These are phyloP conservation scores for Mohoua ochrocephala DNA, from an alignment of 2,113 vertebrate species.

Conservation along the genomic window DNA sequence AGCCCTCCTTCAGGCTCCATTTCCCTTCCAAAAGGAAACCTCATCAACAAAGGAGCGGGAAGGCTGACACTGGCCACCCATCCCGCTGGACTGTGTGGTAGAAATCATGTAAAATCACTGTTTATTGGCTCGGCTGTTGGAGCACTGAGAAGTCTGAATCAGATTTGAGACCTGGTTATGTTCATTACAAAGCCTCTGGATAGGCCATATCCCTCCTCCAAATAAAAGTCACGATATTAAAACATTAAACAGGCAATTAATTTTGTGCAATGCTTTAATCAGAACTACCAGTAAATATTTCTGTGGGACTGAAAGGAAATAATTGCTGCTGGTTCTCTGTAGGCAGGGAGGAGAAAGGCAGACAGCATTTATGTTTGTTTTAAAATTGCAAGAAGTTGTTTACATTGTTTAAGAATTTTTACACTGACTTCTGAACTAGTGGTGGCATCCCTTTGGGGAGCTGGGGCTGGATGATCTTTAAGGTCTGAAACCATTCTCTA, in stretches of 20 bases:
- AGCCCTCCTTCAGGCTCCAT: rapidly evolving
- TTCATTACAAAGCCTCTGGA: not conserved
- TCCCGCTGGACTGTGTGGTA: not conserved
- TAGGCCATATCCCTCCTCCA: rapidly evolving
- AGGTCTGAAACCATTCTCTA: not conserved
- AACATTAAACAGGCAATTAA: not conserved
- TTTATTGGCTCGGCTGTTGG: rapidly evolving
- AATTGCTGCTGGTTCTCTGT: not conserved
- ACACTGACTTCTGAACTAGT: not conserved
- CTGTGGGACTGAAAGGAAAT: not conserved
- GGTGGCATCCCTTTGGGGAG: not conserved
- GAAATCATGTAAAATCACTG: not conserved
- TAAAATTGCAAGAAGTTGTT: not conserved
- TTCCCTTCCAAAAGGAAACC: not conserved
- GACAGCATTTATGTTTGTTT: not conserved
- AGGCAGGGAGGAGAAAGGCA: not conserved
- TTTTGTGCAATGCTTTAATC: not conserved
- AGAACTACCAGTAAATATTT: not conserved
- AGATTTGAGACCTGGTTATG: not conserved
- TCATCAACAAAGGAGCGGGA: not conserved
- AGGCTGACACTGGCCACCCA: rapidly evolving
- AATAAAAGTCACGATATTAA: rapidly evolving
- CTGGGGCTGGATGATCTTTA: not conserved
- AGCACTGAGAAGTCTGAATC: not conserved
- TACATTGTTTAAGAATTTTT: not conserved